Conservation (phyloP, 2,888 invertebrate species). For the Taenaris catops region DNA sequence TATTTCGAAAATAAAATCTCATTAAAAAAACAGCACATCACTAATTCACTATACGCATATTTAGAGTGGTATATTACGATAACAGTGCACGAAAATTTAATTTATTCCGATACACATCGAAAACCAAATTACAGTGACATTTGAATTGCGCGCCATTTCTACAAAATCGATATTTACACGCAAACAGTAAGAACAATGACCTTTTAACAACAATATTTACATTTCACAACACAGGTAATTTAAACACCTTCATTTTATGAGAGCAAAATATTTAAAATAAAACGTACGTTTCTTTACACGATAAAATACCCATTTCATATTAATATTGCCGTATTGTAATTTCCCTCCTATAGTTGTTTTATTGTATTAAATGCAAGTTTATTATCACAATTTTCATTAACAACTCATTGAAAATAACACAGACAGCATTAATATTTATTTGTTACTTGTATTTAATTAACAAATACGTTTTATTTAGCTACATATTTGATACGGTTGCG, state of each 20-base stretch:
- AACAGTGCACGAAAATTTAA: no score
- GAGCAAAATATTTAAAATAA: not conserved
- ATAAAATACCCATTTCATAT: not conserved
- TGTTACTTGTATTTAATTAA: conserved; percentile 1
- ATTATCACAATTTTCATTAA: not conserved
- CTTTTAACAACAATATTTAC: conserved; percentile 36
- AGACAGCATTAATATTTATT: conserved; percentile 1
- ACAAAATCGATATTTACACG: conserved; percentile 62
- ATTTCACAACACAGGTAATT: conserved; percentile 5
- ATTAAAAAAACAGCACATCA: no score
- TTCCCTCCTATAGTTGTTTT: not conserved
- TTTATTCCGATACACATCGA: no score
- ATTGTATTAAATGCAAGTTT: conserved; percentile 3
- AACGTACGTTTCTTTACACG: not conserved
- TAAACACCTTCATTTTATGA: conserved; percentile 1
- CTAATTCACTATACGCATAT: no score
- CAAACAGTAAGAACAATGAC: conserved; percentile 51
- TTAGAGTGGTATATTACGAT: no score
- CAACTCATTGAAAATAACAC: not conserved
- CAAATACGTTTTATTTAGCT: conserved; percentile 32
- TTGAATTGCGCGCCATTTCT: conserved; percentile 56
- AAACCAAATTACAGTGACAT: conserved; percentile 27
- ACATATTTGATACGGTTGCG: conserved; percentile 39
- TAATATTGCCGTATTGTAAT: not conserved
- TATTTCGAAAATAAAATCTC: no score